These are phyloP conservation scores for Xenopus laevis DNA, from an alignment of 2,113 vertebrate genomes.

Conservation along the genomic window DNA sequence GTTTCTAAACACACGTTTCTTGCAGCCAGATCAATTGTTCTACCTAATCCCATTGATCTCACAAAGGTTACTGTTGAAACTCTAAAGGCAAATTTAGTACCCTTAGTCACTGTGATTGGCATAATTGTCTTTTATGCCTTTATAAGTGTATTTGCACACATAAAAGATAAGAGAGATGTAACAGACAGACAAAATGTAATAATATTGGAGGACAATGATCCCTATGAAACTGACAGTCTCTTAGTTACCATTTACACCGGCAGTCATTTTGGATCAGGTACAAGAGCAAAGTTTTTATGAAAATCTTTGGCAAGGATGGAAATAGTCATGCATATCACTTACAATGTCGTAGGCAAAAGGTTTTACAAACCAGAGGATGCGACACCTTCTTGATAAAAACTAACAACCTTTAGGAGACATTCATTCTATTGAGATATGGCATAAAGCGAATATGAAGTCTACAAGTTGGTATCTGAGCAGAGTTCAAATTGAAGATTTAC, in stretches of 20 bases:
- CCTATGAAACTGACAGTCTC: conserved; percentile 55
- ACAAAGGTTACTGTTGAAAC: conserved; percentile 33
- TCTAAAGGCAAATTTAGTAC: conserved; percentile 50
- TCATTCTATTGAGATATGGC: conserved; percentile 56
- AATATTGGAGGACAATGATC: conserved; percentile 60
- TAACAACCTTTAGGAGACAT: conserved; percentile 57
- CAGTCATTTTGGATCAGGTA: conserved; percentile 57
- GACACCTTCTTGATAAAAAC: conserved; percentile 62
- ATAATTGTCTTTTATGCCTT: conserved; percentile 45
- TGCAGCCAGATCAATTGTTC: conserved; percentile 51
- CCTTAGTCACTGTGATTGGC: conserved; percentile 50
- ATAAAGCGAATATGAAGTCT: conserved; percentile 36
- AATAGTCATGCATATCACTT: conserved; percentile 54
- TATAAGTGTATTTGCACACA: conserved; percentile 57
- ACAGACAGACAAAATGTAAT: conserved; percentile 45
- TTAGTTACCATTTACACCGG: conserved; percentile 67
- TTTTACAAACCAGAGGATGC: conserved; percentile 50
- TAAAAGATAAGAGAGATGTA: conserved; percentile 54
- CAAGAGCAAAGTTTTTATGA: conserved; percentile 58
- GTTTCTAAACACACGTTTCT: conserved; percentile 58
- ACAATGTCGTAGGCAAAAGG: conserved; percentile 44
- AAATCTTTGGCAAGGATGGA: conserved; percentile 44
- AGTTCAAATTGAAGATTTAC: conserved; percentile 58
- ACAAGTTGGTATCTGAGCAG: conserved; percentile 67
- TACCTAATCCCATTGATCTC: conserved; percentile 56